phyloP scores from a whole-genome alignment of 2,888 invertebrate genomes.

The Polylopha cassiicola region DNA sequence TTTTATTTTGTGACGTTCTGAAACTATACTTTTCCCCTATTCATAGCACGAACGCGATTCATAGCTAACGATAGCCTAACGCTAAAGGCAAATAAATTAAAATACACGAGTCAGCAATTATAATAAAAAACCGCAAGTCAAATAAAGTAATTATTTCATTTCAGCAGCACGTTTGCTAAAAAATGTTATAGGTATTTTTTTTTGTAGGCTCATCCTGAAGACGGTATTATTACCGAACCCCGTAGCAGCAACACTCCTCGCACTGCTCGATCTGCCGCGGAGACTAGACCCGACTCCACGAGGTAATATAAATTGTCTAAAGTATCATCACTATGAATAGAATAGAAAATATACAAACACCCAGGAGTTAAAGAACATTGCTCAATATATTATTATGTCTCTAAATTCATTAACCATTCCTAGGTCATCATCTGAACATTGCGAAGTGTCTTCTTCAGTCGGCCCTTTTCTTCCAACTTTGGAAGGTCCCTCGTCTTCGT shows the following conservation, averaged over 20 bases:
- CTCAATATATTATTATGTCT: background rate
- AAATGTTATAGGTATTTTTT: too few species aligned
- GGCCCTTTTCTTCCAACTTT: slow-evolving; percentile 48
- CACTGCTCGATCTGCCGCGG: slow-evolving; percentile 26
- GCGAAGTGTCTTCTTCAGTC: slow-evolving; percentile 62
- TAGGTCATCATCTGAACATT: slow-evolving; percentile 47
- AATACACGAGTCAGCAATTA: too few species aligned
- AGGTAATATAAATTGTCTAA: slow-evolving; percentile 33
- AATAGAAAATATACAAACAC: background rate
- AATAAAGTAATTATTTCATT: too few species aligned
- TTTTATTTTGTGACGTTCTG: too few species aligned
- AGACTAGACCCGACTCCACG: slow-evolving; percentile 37
- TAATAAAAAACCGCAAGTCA: too few species aligned
- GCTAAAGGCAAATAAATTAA: too few species aligned
- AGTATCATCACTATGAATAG: background rate
- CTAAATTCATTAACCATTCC: slow-evolving; percentile 13
- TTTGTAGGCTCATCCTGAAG: slow-evolving; percentile 51
- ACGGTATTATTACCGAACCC: slow-evolving; percentile 27
- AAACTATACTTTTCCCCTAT: too few species aligned
- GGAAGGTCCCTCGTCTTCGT: slow-evolving; percentile 32
- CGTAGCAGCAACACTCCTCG: slow-evolving; percentile 33
- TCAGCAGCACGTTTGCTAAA: too few species aligned
- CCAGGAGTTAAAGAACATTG: too few species aligned
- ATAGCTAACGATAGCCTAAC: too few species aligned
- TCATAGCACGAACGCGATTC: too few species aligned